Conservation (phyloP, 1,140 invertebrate species). For the Brachionus sp. region DNA sequence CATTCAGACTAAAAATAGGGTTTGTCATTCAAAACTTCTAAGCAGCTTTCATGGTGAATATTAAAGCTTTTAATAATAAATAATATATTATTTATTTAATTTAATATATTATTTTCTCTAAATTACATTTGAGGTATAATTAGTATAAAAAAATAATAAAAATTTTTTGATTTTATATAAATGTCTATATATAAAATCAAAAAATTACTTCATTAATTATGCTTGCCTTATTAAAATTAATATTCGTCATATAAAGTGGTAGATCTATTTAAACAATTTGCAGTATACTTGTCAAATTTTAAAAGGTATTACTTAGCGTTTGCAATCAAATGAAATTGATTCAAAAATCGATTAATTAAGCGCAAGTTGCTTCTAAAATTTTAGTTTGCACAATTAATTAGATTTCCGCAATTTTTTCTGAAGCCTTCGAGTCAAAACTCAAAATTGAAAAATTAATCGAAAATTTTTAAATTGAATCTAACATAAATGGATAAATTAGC, state of each 20-base stretch:
- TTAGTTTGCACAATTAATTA: background rate
- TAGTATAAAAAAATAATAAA: too few species aligned
- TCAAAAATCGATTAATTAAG: slow-evolving; percentile 9
- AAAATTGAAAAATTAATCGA: slow-evolving; percentile 23
- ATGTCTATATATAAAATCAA: too few species aligned
- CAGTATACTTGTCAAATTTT: background rate
- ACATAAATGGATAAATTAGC: background rate
- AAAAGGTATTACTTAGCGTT: background rate
- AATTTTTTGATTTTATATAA: too few species aligned
- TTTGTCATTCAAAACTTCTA: too few species aligned
- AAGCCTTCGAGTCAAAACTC: slow-evolving; percentile 44
- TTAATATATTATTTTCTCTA: too few species aligned
- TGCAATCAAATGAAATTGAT: background rate
- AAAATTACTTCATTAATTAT: too few species aligned
- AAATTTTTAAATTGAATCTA: background rate
- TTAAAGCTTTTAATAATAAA: too few species aligned
- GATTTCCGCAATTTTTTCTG: slow-evolving; percentile 53
- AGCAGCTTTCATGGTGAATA: too few species aligned
- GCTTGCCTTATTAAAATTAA: background rate
- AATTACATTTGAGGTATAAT: too few species aligned
- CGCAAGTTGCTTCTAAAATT: slow-evolving; percentile 12
- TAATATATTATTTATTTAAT: too few species aligned
- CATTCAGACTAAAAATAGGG: too few species aligned
- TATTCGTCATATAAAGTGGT: background rate
- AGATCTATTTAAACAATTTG: background rate